Evolutionary conservation across 2,113 vertebrate genomes (phyloP).

Genomic region (Brachyistius frenatus): DNA sequence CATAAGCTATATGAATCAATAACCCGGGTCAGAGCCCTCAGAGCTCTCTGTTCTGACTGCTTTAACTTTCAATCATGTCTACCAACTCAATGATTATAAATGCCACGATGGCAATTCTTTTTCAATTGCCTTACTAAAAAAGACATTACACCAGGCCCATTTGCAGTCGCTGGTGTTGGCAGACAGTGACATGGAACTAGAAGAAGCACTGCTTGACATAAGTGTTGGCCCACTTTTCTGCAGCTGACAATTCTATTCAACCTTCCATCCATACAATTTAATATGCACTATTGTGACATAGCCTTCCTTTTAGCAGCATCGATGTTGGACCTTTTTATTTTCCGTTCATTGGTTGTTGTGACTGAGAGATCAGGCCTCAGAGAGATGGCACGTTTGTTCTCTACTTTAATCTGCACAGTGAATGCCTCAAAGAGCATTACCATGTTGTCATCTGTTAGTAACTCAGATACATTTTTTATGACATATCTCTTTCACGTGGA

Average conservation of each 20-base stretch:
- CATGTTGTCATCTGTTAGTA: background rate
- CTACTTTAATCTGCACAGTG: background rate
- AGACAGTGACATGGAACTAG: constrained; percentile 28
- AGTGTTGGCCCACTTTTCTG: constrained; percentile 35
- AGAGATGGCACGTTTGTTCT: background rate
- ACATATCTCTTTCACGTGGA: background rate
- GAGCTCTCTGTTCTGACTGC: constrained; percentile 61
- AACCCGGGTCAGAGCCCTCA: constrained; percentile 47
- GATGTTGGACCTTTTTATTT: constrained; percentile 8
- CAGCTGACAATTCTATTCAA: constrained; percentile 10
- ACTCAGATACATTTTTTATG: constrained; percentile 4
- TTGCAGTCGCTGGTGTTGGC: constrained; percentile 53
- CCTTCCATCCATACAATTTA: constrained; percentile 25
- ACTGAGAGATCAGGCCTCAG: background rate
- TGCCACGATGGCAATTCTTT: constrained; percentile 69
- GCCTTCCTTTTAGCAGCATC: background rate
- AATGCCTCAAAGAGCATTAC: background rate
- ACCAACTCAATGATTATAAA: constrained; percentile 71
- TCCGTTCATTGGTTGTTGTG: constrained; percentile 4
- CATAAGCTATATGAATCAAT: constrained; percentile 68
- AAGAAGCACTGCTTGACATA: constrained; percentile 33
- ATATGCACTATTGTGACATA: constrained; percentile 4
- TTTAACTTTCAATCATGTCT: constrained; percentile 75
- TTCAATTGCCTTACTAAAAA: constrained; percentile 71
- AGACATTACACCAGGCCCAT: constrained; percentile 59